Percentiles rank a stretch among this genome's conserved stretches.
phyloP scores from a whole-genome alignment of 2,797 vertebrate genomes.

The Danio choprae region DNA sequence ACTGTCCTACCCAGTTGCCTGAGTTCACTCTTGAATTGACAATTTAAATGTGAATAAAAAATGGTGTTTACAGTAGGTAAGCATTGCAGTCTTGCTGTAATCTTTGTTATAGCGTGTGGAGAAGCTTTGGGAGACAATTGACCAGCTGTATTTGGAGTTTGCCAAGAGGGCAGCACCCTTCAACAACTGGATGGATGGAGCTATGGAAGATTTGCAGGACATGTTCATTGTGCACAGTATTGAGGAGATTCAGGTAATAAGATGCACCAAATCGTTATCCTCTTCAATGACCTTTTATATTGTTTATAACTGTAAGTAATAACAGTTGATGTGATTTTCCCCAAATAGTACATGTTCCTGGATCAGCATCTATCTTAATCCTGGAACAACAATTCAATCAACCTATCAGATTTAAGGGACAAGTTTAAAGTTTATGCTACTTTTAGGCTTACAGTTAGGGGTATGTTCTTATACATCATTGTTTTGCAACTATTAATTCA shows the following conservation, averaged over 20 bases:
- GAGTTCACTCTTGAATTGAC: neutral
- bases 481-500: too few species aligned
- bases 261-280: neutral
- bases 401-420: too few species aligned
- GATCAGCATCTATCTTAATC: too few species aligned
- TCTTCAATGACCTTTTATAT: neutral
- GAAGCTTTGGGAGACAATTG: conserved; percentile 91
- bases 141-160: conserved; percentile 91
- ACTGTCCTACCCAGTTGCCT: neutral
- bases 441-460: too few species aligned
- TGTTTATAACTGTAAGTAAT: too few species aligned
- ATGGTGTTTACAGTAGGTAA: neutral
- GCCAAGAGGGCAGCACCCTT: conserved; percentile 89
- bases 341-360: too few species aligned
- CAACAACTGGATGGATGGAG: conserved; percentile 94
- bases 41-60: neutral
- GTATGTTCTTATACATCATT: too few species aligned
- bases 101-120: conserved; percentile 81
- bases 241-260: conserved; percentile 88
- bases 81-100: neutral
- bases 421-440: too few species aligned
- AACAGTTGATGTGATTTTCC: too few species aligned
- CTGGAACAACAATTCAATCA: too few species aligned
- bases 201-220: conserved; percentile 90
- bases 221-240: conserved; percentile 93